phyloP scores from a whole-genome alignment of 2,113 vertebrate species.

The Oryzias celebensis region DNA sequence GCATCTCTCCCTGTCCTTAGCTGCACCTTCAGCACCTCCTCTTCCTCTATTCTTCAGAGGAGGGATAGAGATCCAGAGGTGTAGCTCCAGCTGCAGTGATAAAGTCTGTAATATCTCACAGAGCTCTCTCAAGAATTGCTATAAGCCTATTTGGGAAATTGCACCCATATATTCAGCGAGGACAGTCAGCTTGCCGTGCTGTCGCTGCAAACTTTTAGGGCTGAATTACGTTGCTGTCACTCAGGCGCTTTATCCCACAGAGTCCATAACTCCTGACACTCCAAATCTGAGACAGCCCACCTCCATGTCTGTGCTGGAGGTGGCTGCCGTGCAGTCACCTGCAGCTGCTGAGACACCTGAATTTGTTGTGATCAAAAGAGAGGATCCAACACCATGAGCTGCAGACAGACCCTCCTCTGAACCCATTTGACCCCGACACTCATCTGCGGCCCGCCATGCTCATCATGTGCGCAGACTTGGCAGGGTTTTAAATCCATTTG shows the following conservation, averaged over 20 bases:
- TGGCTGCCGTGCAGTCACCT: constrained; percentile 54
- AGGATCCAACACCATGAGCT: no score
- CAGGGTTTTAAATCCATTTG: constrained; percentile 53
- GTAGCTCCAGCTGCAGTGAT: constrained; percentile 76
- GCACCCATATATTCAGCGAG: constrained; percentile 76
- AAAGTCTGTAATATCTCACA: constrained; percentile 81
- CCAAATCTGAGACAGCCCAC: constrained; percentile 59
- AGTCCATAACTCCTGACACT: constrained; percentile 75
- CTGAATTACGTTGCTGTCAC: constrained; percentile 78
- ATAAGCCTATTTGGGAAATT: constrained; percentile 84
- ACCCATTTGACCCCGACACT: constrained; percentile 41
- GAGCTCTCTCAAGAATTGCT: constrained; percentile 80
- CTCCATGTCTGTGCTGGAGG: constrained; percentile 25
- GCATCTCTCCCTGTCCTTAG: constrained; percentile 31
- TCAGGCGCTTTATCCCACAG: constrained; percentile 75
- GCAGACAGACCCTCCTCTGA: background rate
- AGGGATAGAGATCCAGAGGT: constrained; percentile 63
- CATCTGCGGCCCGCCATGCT: constrained; percentile 56
- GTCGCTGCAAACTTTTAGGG: constrained; percentile 79
- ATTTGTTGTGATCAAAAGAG: background rate
- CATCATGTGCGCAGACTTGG: constrained; percentile 56
- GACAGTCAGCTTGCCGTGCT: constrained; percentile 78
- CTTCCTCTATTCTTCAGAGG: constrained; percentile 29
- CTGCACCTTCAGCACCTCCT: constrained; percentile 23
- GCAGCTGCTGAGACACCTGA: constrained; percentile 26